Percentiles rank a stretch among this genome's conserved stretches.
Evolutionary conservation across 2,113 vertebrate species (phyloP).

Genomic region (Naja naja): DNA sequence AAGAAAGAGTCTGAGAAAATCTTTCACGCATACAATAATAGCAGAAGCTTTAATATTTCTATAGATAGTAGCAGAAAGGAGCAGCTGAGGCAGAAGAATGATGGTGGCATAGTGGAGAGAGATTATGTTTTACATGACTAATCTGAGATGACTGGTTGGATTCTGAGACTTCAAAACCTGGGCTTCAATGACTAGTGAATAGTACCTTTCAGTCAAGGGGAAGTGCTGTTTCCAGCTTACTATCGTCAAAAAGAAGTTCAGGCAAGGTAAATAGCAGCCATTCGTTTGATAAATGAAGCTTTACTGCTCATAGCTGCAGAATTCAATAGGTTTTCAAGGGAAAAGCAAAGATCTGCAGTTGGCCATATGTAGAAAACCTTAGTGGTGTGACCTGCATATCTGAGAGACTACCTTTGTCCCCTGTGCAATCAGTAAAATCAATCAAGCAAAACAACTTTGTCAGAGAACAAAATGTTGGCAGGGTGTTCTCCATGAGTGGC

Average conservation of each 20-base stretch:
- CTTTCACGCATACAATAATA: not conserved
- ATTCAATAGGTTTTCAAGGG: constrained; percentile 11
- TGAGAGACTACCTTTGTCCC: not conserved
- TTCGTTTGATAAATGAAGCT: constrained; percentile 7
- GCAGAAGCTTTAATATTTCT: not conserved
- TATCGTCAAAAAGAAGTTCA: not conserved
- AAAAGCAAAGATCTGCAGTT: not conserved
- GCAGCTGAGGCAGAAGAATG: not conserved
- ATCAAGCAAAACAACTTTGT: not conserved
- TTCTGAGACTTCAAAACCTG: not conserved
- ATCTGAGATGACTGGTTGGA: not conserved
- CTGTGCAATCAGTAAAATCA: constrained; percentile 20
- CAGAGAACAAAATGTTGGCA: not conserved
- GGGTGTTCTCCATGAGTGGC: not conserved
- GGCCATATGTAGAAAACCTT: not conserved
- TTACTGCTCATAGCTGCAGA: constrained; percentile 13
- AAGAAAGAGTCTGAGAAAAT: not conserved
- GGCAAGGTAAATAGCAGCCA: not conserved
- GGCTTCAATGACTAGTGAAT: not conserved
- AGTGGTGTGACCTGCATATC: constrained; percentile 3
- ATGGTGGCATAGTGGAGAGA: not conserved
- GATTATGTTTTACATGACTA: not conserved
- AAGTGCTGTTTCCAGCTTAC: not conserved
- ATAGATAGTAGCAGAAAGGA: not conserved
- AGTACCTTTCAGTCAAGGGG: not conserved